These are phyloP conservation scores for Polydrusus tereticollis DNA, from an alignment of 2,888 invertebrate genomes.

Conservation along the genomic window DNA sequence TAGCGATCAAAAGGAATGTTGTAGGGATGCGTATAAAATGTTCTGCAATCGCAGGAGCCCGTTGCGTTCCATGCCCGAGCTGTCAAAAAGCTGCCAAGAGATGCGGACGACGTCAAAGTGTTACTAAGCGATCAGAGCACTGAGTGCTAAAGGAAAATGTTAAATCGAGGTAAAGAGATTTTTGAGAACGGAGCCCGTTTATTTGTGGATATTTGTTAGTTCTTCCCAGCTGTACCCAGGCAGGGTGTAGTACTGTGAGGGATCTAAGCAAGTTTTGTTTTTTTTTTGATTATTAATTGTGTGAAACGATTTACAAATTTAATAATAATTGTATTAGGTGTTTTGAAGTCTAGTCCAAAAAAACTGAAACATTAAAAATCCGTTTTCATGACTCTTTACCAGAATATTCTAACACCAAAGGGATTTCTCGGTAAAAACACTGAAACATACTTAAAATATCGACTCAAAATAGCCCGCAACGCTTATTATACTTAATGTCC, in stretches of 20 bases:
- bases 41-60: slow-evolving; percentile 22
- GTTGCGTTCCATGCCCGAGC: slow-evolving; percentile 22
- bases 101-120: not conserved
- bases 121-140: not conserved
- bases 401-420: not conserved
- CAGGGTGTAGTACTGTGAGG: no score
- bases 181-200: not conserved
- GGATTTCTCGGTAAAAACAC: slow-evolving; percentile 11
- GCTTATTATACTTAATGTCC: slow-evolving; percentile 32
- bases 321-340: not conserved
- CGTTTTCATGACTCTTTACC: slow-evolving; percentile 5
- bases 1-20: slow-evolving; percentile 7
- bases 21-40: slow-evolving; percentile 17
- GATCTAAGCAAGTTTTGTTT: not conserved
- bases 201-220: no score
- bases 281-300: not conserved
- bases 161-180: not conserved
- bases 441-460: slow-evolving; percentile 10
- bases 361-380: not conserved
- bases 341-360: not conserved
- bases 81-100: slow-evolving; percentile 12
- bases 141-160: not conserved
- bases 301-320: not conserved
- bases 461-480: slow-evolving; percentile 23
- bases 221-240: not conserved